Conservation (phyloP, 2,888 invertebrate species). For the Drosophila austrosaltans region DNA sequence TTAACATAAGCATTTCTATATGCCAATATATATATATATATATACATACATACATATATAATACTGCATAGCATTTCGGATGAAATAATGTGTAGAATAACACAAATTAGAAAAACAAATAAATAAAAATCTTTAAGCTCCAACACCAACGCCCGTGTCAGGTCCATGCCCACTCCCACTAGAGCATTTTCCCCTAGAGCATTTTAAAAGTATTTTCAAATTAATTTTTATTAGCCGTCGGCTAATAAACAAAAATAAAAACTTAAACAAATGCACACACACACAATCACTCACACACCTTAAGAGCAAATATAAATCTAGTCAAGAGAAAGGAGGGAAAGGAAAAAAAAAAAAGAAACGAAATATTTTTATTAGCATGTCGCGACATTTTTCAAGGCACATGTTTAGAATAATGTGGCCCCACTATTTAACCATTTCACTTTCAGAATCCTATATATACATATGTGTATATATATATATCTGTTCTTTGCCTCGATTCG, state of each 20-base stretch:
- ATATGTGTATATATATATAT: not conserved
- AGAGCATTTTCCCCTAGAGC: slow-evolving; percentile 54
- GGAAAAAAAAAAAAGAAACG: slow-evolving; percentile 12
- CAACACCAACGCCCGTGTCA: slow-evolving; percentile 30
- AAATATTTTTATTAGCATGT: slow-evolving; percentile 77
- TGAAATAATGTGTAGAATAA: slow-evolving; percentile 62
- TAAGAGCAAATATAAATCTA: slow-evolving; percentile 67
- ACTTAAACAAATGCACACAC: slow-evolving; percentile 31
- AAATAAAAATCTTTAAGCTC: slow-evolving; percentile 72
- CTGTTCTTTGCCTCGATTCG: slow-evolving; percentile 47
- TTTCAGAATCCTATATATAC: slow-evolving; percentile 28
- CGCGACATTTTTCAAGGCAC: slow-evolving; percentile 76
- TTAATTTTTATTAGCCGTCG: slow-evolving; percentile 75
- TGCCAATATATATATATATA: slow-evolving; percentile 30
- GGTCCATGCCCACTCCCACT: not conserved
- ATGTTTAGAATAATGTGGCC: slow-evolving; percentile 62
- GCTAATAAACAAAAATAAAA: slow-evolving; percentile 70
- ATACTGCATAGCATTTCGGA: slow-evolving; percentile 17
- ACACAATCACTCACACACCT: slow-evolving; percentile 18
- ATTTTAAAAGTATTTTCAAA: slow-evolving; percentile 78
- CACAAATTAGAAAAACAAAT: slow-evolving; percentile 70
- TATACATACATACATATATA: not conserved
- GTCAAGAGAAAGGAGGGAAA: slow-evolving; percentile 22
- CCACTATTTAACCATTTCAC: slow-evolving; percentile 69
- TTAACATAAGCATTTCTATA: slow-evolving; percentile 56